Conservation (phyloP, 2,888 invertebrate genomes). For the Mycalesis mineus region DNA sequence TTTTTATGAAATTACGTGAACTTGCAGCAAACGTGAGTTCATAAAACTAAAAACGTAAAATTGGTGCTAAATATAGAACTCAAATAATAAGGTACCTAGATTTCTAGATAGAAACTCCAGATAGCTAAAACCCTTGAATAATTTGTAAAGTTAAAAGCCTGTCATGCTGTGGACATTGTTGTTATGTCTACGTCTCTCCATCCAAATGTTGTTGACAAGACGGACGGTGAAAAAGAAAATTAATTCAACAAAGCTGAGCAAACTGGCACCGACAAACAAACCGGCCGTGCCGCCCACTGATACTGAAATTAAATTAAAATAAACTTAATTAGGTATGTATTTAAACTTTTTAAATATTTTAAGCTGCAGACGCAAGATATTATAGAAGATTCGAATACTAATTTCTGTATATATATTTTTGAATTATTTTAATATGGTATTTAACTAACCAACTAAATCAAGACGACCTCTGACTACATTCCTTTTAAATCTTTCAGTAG, state of each 20-base stretch:
- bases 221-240: conserved; percentile 80
- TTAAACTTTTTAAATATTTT: neutral
- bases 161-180: conserved; percentile 1
- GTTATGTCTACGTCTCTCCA: conserved; percentile 38
- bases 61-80: too few relatives aligned
- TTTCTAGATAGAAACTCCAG: too few relatives aligned
- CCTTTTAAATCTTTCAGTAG: conserved; percentile 80
- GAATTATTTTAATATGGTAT: neutral
- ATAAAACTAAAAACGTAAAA: too few relatives aligned
- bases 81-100: too few relatives aligned
- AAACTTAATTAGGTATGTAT: neutral
- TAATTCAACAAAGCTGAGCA: conserved; percentile 82
- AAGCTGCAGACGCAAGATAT: neutral
- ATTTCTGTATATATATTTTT: neutral
- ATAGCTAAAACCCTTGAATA: too few relatives aligned
- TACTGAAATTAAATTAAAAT: conserved; percentile 58
- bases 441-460: conserved; percentile 79
- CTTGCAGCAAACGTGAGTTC: too few relatives aligned
- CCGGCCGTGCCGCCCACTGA: conserved; percentile 82
- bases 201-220: conserved; percentile 57
- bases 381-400: too few relatives aligned
- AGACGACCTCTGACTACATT: conserved; percentile 81
- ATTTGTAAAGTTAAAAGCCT: neutral
- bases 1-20: too few relatives aligned
- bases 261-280: conserved; percentile 81